Percentiles rank a stretch among this genome's conserved stretches.
Conservation (phyloP, 2,797 vertebrate species). For the Hydrolagus colliei region DNA sequence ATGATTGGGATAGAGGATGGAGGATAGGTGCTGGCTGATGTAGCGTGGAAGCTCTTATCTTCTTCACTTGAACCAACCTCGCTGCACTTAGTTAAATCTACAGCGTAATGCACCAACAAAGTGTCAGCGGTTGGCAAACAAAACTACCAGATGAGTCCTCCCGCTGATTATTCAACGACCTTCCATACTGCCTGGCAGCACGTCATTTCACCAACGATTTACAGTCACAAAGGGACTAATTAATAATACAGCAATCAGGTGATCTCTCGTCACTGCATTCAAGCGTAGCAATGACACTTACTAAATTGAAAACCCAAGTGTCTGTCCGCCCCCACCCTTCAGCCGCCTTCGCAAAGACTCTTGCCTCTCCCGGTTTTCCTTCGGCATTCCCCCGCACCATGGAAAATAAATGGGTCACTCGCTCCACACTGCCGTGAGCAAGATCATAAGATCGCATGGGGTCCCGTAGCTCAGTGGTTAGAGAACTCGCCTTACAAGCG, state of each 20-base stretch:
- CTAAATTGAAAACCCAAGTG: constrained; percentile 21
- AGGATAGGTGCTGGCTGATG: no score
- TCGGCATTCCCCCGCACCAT: no score
- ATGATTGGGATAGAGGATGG: no score
- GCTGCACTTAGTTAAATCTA: not conserved
- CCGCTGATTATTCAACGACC: constrained; percentile 16
- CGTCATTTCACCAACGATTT: constrained; percentile 16
- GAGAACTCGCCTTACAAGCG: no score
- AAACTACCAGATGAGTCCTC: constrained; percentile 1
- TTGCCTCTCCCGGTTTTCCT: not conserved
- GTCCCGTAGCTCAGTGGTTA: no score
- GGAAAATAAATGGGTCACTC: no score
- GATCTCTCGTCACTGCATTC: constrained; percentile 12
- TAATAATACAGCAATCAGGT: constrained; percentile 27
- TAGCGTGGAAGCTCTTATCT: no score
- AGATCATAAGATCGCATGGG: no score
- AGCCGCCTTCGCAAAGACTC: not conserved
- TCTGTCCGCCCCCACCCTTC: not conserved
- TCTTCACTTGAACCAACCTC: not conserved
- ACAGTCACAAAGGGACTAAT: constrained; percentile 29
- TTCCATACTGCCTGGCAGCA: constrained; percentile 5
- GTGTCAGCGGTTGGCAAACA: not conserved
- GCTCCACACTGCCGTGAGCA: no score
- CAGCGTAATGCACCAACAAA: not conserved
- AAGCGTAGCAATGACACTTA: constrained; percentile 15